phyloP scores from a whole-genome alignment of 1,140 invertebrate species.

The Philopotamus ludificatus region DNA sequence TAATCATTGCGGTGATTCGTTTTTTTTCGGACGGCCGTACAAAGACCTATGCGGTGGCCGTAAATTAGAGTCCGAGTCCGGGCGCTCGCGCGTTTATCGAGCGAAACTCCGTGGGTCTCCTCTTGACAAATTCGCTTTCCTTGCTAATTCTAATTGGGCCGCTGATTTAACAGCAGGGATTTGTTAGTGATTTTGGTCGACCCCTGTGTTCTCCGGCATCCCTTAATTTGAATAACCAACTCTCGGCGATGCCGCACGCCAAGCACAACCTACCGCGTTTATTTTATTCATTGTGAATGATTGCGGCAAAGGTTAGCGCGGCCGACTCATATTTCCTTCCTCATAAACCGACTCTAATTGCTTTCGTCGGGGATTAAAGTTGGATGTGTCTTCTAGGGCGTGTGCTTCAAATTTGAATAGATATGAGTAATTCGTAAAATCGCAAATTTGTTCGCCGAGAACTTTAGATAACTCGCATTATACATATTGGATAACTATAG shows the following conservation, averaged over 20 bases:
- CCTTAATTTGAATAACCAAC: conserved; percentile 11
- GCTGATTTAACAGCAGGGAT: conserved; percentile 30
- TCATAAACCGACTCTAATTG: too few relatives aligned
- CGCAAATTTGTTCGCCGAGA: too few relatives aligned
- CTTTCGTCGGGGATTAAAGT: too few relatives aligned
- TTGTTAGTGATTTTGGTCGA: conserved; percentile 32
- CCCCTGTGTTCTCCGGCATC: neutral
- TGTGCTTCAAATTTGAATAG: too few relatives aligned
- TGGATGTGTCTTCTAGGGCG: too few relatives aligned
- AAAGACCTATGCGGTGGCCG: neutral
- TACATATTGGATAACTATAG: too few relatives aligned
- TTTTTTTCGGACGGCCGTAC: neutral
- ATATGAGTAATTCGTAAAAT: too few relatives aligned
- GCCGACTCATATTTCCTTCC: too few relatives aligned
- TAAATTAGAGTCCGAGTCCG: conserved; percentile 1
- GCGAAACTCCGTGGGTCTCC: conserved; percentile 14
- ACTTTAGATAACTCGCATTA: too few relatives aligned
- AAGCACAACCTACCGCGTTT: neutral
- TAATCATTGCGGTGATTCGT: neutral
- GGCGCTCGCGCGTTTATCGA: too few relatives aligned
- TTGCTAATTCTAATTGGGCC: conserved; percentile 32
- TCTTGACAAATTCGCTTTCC: conserved; percentile 25
- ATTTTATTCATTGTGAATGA: conserved; percentile 1
- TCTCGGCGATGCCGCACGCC: neutral
- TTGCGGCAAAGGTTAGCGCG: neutral